A percentile compares a stretch with the other conserved stretches of the same genome.
phyloP scores from a whole-genome alignment of 2,797 vertebrate genomes.

The Phoeniculus purpureus region DNA sequence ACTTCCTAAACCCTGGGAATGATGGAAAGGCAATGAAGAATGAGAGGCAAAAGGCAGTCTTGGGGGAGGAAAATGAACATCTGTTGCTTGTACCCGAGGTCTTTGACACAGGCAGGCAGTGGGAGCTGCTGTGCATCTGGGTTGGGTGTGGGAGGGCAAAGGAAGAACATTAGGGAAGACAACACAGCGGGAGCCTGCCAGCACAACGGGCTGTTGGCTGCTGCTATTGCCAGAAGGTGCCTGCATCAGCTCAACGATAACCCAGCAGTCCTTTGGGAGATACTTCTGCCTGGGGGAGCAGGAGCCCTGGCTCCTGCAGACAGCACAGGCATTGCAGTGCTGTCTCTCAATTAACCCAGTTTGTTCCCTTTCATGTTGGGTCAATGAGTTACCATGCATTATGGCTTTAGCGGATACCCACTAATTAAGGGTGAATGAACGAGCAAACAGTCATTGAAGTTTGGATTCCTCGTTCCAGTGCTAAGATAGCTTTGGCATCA shows the following conservation, averaged over 20 bases:
- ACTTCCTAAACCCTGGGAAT: background rate
- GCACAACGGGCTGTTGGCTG: background rate
- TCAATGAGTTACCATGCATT: conserved; percentile 20
- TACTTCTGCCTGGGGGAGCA: background rate
- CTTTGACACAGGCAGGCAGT: background rate
- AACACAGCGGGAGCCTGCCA: background rate
- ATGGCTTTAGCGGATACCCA: background rate
- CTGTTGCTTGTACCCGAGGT: background rate
- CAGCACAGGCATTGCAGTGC: background rate
- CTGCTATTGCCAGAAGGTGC: background rate
- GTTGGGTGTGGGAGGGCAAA: background rate
- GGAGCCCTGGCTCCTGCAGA: background rate
- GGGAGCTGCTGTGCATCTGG: background rate
- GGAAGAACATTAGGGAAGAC: background rate
- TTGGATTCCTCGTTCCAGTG: background rate
- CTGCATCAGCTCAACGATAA: background rate
- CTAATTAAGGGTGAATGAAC: conserved; percentile 18
- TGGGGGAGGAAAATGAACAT: background rate
- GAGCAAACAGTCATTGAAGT: background rate
- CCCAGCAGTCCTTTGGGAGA: background rate
- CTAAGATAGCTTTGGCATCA: background rate
- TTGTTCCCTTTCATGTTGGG: conserved; percentile 1
- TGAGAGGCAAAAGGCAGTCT: background rate
- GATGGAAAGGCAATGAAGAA: background rate
- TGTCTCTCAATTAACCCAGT: background rate